A percentile compares a stretch with the other conserved stretches of the same genome.
phyloP scores from a whole-genome alignment of 1,140 invertebrate species.

The Agrilus planipennis region DNA sequence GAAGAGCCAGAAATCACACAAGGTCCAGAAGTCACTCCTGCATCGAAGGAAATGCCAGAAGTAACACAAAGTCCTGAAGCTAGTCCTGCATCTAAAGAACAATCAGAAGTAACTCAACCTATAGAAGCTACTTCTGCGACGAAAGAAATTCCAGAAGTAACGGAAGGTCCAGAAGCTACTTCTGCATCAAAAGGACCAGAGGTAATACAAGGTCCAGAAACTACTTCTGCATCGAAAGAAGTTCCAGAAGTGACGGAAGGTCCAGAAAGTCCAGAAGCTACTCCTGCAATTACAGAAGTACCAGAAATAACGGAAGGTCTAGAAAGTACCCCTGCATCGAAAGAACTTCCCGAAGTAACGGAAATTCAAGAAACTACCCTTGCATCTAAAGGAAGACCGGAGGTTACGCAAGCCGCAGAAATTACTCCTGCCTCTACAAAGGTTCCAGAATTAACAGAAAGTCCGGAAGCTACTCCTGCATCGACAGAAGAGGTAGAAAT shows the following conservation, averaged over 20 bases:
- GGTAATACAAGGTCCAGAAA: too few species aligned
- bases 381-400: not conserved
- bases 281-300: constrained; percentile 2
- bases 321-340: constrained; percentile 8
- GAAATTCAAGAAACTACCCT: constrained; percentile 7
- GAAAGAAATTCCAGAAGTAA: too few species aligned
- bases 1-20: not conserved
- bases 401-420: not conserved
- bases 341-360: not conserved
- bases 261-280: not conserved
- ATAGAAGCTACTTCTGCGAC: too few species aligned
- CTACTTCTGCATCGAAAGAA: not conserved
- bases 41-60: too few species aligned
- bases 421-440: not conserved
- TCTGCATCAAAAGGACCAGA: too few species aligned
- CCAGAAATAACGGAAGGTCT: constrained; percentile 13
- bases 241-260: constrained; percentile 2
- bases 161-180: too few species aligned
- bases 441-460: not conserved
- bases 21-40: too few species aligned
- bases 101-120: too few species aligned
- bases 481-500: not conserved
- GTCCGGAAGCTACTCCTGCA: not conserved
- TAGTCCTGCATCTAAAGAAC: too few species aligned
- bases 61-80: too few species aligned